These are phyloP conservation scores for Trachymyrmex cornetzi DNA, from an alignment of 1,140 invertebrate species.

Conservation along the genomic window DNA sequence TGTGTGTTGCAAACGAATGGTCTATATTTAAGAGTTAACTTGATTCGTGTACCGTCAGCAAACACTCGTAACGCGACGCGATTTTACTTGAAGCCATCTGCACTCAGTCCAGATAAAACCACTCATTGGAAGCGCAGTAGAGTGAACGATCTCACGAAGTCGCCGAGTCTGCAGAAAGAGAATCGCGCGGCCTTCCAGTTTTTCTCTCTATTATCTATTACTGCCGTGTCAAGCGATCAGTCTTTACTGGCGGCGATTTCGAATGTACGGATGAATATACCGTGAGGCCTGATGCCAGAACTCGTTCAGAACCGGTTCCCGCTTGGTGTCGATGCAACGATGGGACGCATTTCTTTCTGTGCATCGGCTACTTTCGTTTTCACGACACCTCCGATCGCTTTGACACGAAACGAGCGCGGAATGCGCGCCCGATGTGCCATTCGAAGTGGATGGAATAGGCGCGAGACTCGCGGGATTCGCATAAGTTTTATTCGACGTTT, in stretches of 20 bases:
- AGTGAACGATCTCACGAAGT: background rate
- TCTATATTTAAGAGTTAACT: background rate
- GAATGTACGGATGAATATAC: slow-evolving; percentile 66
- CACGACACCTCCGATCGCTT: slow-evolving; percentile 75
- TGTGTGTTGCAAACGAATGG: background rate
- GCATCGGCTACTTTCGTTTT: slow-evolving; percentile 83
- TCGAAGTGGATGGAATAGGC: slow-evolving; percentile 19
- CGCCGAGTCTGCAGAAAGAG: slow-evolving; percentile 21
- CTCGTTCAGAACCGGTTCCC: slow-evolving; percentile 82
- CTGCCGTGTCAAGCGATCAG: slow-evolving; percentile 60
- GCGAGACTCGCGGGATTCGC: slow-evolving; percentile 41
- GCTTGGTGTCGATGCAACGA: slow-evolving; percentile 75
- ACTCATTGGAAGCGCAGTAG: background rate
- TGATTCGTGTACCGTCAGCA: background rate
- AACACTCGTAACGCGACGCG: background rate
- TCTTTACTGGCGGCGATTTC: slow-evolving; percentile 72
- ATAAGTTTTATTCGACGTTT: slow-evolving; percentile 49
- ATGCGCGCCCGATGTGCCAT: slow-evolving; percentile 63
- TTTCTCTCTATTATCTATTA: slow-evolving; percentile 78
- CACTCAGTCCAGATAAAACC: slow-evolving; percentile 31
- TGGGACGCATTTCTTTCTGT: slow-evolving; percentile 77
- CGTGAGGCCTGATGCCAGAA: slow-evolving; percentile 67
- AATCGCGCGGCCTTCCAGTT: slow-evolving; percentile 71
- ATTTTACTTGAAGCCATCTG: slow-evolving; percentile 2
- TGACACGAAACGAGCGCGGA: slow-evolving; percentile 73